Conservation (phyloP, 2,113 vertebrate species). For the Elgaria multicarinata region DNA sequence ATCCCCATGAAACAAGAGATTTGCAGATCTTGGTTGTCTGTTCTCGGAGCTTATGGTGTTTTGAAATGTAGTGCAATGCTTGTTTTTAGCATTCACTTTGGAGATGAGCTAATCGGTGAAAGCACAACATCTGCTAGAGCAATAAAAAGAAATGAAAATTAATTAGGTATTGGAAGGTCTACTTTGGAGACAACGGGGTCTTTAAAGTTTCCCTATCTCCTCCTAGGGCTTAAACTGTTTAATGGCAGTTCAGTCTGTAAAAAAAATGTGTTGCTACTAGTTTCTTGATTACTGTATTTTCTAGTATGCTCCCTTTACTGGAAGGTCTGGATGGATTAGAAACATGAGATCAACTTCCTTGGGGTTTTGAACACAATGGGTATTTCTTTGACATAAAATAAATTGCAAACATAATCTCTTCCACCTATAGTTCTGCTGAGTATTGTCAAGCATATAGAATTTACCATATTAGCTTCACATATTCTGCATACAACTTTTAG, state of each 20-base stretch:
- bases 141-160: constrained; percentile 65
- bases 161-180: constrained; percentile 60
- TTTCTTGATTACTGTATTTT: constrained; percentile 54
- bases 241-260: constrained; percentile 33
- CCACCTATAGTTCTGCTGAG: not conserved
- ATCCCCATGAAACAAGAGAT: not conserved
- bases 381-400: not conserved
- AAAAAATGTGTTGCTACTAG: constrained; percentile 52
- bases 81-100: constrained; percentile 26
- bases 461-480: not conserved
- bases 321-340: constrained; percentile 28
- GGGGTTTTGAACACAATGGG: constrained; percentile 5
- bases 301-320: constrained; percentile 44
- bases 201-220: constrained; percentile 37
- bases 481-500: not conserved
- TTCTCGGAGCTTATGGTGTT: not conserved
- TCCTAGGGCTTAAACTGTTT: constrained; percentile 33
- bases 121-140: constrained; percentile 46
- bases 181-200: constrained; percentile 53
- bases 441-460: not conserved
- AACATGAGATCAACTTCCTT: not conserved
- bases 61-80: constrained; percentile 16
- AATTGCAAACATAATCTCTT: not conserved
- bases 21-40: not conserved
- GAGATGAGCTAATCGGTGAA: constrained; percentile 44